A percentile compares a stretch with the other conserved stretches of the same genome.
Conservation (phyloP, 2,797 vertebrate genomes). For the Varecia variegata region DNA sequence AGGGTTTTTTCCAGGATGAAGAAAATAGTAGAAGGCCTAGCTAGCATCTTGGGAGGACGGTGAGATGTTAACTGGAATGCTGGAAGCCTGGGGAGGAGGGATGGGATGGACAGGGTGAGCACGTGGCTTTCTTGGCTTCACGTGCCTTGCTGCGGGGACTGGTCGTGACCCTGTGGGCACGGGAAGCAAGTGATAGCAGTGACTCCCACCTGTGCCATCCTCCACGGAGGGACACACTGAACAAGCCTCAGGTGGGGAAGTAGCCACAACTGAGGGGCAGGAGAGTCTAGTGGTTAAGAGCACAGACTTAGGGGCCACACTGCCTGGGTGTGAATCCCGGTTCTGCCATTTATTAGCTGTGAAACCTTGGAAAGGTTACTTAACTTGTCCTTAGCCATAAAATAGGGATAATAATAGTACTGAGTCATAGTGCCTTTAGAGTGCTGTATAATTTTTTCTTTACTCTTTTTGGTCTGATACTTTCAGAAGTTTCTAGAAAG, state of each 20-base stretch:
- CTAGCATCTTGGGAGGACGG: neutral
- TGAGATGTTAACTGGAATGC: neutral
- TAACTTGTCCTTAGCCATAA: neutral
- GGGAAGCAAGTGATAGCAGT: neutral
- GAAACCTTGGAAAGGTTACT: neutral
- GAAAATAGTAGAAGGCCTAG: neutral
- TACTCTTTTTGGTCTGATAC: neutral
- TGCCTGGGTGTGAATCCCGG: neutral
- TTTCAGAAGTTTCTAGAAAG: constrained; percentile 14
- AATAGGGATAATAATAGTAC: neutral
- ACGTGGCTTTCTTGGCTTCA: neutral
- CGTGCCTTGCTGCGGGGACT: neutral
- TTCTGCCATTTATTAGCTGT: neutral
- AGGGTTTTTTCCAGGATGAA: neutral
- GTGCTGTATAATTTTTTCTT: neutral
- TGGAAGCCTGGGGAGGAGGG: neutral
- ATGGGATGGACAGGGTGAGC: neutral
- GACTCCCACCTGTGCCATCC: neutral
- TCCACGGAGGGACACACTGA: neutral
- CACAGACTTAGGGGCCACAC: neutral
- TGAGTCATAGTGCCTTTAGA: neutral
- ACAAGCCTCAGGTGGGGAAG: neutral
- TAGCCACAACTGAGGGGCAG: neutral
- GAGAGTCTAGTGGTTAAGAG: neutral
- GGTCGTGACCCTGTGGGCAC: neutral